Evolutionary conservation across 2,797 vertebrate genomes (phyloP).

Genomic region (Choloepus didactylus): DNA sequence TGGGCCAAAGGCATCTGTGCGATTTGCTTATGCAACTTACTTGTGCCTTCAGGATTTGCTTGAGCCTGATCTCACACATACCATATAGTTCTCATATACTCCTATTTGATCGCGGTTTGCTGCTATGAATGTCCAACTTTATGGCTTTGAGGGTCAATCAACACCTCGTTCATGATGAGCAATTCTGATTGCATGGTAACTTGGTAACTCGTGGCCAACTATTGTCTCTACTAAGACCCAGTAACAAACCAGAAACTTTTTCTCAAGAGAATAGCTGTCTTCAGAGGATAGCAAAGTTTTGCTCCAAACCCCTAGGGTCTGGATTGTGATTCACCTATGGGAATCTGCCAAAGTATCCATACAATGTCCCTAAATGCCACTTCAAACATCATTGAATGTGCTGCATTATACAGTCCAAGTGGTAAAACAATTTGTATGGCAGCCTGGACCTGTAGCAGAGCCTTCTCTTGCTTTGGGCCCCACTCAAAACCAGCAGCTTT

Average conservation of each 20-base stretch:
- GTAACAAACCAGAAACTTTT: background rate
- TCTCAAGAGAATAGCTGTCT: constrained; percentile 18
- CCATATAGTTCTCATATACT: background rate
- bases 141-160: background rate
- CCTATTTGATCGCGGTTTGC: background rate
- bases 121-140: background rate
- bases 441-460: background rate
- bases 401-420: background rate
- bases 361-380: background rate
- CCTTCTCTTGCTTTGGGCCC: background rate
- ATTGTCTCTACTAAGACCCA: background rate
- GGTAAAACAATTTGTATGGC: background rate
- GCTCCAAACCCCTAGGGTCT: background rate
- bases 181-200: constrained; percentile 1
- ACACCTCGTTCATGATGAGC: background rate
- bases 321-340: background rate
- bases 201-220: constrained; percentile 2
- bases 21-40: background rate
- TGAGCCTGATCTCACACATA: background rate
- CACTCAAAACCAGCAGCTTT: background rate
- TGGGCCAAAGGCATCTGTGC: background rate
- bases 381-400: background rate
- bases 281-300: background rate
- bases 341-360: background rate
- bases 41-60: constrained; percentile 15